Percentiles rank a stretch among this genome's conserved stretches.
Conservation (phyloP, 2,888 invertebrate genomes). For the Drosophila monieri region DNA sequence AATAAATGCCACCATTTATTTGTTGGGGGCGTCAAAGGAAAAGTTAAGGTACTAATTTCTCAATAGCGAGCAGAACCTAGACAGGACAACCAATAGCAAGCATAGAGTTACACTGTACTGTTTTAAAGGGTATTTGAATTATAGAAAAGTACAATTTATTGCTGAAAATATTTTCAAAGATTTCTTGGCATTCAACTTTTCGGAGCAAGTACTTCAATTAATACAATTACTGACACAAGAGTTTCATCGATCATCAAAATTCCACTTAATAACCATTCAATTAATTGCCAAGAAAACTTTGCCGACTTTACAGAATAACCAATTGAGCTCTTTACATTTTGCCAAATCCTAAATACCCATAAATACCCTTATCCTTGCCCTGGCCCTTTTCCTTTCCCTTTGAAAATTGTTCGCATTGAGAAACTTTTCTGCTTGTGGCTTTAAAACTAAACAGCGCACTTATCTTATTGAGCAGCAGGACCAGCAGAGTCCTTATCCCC, state of each 20-base stretch:
- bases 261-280: slow-evolving; percentile 37
- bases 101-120: neutral
- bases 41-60: slow-evolving; percentile 82
- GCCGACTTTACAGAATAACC: slow-evolving; percentile 20
- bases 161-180: neutral
- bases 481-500: slow-evolving; percentile 39
- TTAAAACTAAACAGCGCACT: slow-evolving; percentile 76
- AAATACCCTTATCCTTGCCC: slow-evolving; percentile 23
- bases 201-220: neutral
- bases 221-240: neutral
- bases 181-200: neutral
- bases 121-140: neutral
- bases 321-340: slow-evolving; percentile 34
- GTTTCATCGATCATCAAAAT: slow-evolving; percentile 21
- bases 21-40: slow-evolving; percentile 70
- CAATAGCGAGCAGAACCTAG: slow-evolving; percentile 73
- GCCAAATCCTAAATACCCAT: slow-evolving; percentile 32
- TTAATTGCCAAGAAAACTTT: slow-evolving; percentile 26
- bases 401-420: slow-evolving; percentile 31
- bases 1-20: slow-evolving; percentile 72
- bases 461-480: slow-evolving; percentile 69
- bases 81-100: neutral
- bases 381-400: slow-evolving; percentile 11
- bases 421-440: slow-evolving; percentile 72
- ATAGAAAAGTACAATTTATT: neutral